Evolutionary conservation across 2,888 invertebrate genomes (phyloP).

Genomic region (Lycia hirtaria): DNA sequence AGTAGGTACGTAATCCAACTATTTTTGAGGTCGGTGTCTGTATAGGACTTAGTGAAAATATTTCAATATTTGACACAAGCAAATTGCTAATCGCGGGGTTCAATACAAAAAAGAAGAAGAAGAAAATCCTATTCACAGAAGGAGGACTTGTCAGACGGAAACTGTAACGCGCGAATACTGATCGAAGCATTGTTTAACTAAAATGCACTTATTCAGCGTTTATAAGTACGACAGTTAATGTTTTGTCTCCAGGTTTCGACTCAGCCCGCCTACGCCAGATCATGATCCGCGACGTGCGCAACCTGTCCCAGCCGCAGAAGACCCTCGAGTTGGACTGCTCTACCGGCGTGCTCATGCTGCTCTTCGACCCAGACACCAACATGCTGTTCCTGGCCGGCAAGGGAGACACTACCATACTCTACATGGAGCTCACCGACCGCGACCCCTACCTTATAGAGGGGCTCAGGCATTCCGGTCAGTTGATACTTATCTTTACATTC

Average conservation of each 20-base stretch:
- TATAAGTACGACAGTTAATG: no score
- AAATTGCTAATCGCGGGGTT: no score
- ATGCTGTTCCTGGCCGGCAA: constrained; percentile 98
- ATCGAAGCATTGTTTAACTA: no score
- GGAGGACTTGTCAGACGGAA: no score
- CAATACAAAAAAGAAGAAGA: no score
- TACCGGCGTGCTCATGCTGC: constrained; percentile 95
- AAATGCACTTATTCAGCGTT: no score
- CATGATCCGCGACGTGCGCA: constrained; percentile 94
- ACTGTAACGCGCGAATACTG: no score
- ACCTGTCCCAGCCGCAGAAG: constrained; percentile 91
- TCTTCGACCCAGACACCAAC: constrained; percentile 96
- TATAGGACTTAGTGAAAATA: no score
- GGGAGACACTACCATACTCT: constrained; percentile 96
- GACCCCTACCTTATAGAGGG: constrained; percentile 97
- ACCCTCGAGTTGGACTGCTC: constrained; percentile 93
- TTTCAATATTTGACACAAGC: no score
- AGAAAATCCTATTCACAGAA: no score
- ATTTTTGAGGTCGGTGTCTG: no score
- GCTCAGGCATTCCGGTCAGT: constrained; percentile 89
- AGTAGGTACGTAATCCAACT: no score
- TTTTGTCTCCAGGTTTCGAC: constrained; percentile 88
- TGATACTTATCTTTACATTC: neutral
- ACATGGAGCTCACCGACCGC: constrained; percentile 95
- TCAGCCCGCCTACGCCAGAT: constrained; percentile 94